Evolutionary conservation across 2,888 invertebrate species (phyloP).

Genomic region (Lithodes maja): DNA sequence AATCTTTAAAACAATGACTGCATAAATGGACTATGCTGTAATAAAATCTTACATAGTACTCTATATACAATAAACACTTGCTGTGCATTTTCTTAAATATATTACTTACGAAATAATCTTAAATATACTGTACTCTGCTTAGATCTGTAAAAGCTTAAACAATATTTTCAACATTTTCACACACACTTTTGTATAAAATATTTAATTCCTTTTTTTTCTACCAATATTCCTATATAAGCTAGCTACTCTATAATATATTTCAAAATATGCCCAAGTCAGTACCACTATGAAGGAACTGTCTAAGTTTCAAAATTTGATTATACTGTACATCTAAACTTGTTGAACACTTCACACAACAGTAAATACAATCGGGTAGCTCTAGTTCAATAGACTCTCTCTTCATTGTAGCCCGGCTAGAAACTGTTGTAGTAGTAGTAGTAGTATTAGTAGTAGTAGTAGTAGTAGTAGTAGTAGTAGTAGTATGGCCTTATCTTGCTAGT

Average conservation of each 20-base stretch:
- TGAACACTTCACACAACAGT: not conserved
- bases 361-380: not conserved
- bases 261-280: not conserved
- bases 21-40: too few relatives aligned
- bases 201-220: not conserved
- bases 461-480: too few relatives aligned
- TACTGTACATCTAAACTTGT: not conserved
- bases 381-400: too few relatives aligned
- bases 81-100: not conserved
- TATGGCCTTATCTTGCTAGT: too few relatives aligned
- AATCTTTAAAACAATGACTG: too few relatives aligned
- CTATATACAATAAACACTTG: not conserved
- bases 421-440: too few relatives aligned
- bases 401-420: too few relatives aligned
- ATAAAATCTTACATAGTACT: too few relatives aligned
- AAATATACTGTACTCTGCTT: not conserved
- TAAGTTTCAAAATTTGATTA: not conserved
- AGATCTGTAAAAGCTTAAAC: not conserved
- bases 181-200: not conserved
- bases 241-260: not conserved
- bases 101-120: not conserved
- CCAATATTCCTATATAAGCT: not conserved
- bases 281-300: constrained; percentile 2
- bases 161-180: not conserved
- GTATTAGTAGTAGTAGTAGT: too few relatives aligned